These are phyloP conservation scores for Penaeus indicus DNA, from an alignment of 1,140 invertebrate genomes.

Conservation along the genomic window DNA sequence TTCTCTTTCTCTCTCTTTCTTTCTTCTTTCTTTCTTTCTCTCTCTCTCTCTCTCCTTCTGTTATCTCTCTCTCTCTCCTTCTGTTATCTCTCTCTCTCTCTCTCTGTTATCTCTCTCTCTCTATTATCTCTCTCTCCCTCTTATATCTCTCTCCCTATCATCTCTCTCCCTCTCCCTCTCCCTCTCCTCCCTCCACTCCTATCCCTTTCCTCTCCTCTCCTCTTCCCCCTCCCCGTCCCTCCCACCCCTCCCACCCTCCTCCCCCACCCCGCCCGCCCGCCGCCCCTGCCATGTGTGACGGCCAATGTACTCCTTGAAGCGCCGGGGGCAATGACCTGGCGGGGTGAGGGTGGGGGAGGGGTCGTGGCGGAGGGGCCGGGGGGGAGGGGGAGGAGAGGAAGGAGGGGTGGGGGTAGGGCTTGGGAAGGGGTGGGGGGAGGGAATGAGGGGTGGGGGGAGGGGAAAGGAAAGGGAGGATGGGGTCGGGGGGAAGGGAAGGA, in stretches of 20 bases:
- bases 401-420: neutral
- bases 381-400: constrained; percentile 62
- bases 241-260: no score
- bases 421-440: neutral
- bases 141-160: no score
- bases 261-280: no score
- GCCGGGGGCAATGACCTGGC: constrained; percentile 45
- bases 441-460: neutral
- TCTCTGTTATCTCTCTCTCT: neutral
- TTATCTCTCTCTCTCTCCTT: neutral
- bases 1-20: no score
- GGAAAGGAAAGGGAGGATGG: neutral
- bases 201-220: no score
- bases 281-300: no score
- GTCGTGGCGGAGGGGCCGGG: constrained; percentile 65
- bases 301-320: constrained; percentile 6
- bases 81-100: neutral
- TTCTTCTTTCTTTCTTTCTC: neutral
- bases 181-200: no score
- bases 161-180: no score
- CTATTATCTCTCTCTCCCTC: neutral
- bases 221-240: no score
- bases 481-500: constrained; percentile 27
- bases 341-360: constrained; percentile 3
- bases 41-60: no score